Percentiles rank a stretch among this genome's conserved stretches.
These are phyloP conservation scores for Homarus americanus DNA, from an alignment of 1,140 invertebrate genomes.

Conservation along the genomic window DNA sequence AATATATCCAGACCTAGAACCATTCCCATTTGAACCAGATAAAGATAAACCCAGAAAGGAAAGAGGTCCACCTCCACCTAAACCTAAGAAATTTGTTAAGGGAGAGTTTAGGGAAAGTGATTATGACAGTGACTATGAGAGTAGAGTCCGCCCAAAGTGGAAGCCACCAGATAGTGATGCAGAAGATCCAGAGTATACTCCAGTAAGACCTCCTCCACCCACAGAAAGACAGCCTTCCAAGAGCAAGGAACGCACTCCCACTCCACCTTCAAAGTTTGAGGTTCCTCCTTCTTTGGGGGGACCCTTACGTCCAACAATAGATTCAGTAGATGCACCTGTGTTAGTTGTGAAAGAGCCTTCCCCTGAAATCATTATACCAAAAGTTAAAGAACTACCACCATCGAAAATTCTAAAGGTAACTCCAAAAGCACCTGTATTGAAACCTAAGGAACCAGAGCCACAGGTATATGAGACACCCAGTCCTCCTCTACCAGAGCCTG, in stretches of 20 bases:
- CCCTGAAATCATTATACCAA: conserved; percentile 58
- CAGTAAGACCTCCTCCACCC: conserved; percentile 52
- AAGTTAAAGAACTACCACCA: conserved; percentile 35
- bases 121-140: conserved; percentile 83
- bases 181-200: conserved; percentile 69
- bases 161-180: conserved; percentile 70
- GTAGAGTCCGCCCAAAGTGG: conserved; percentile 75
- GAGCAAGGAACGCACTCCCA: conserved; percentile 66
- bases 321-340: conserved; percentile 54
- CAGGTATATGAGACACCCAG: conserved; percentile 20
- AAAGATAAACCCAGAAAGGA: conserved; percentile 77
- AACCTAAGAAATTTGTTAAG: conserved; percentile 84
- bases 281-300: conserved; percentile 63
- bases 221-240: conserved; percentile 27
- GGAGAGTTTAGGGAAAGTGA: conserved; percentile 85
- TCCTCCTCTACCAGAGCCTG: conserved; percentile 59
- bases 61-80: conserved; percentile 79
- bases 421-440: conserved; percentile 53
- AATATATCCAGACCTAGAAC: conserved; percentile 76
- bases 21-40: conserved; percentile 80
- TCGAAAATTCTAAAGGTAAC: conserved; percentile 41
- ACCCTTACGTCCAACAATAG: conserved; percentile 65
- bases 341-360: conserved; percentile 34
- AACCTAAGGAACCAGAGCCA: conserved; percentile 34
- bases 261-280: conserved; percentile 74